These are phyloP conservation scores for Microdon myrmicae DNA, from an alignment of 2,888 invertebrate genomes.

Conservation along the genomic window DNA sequence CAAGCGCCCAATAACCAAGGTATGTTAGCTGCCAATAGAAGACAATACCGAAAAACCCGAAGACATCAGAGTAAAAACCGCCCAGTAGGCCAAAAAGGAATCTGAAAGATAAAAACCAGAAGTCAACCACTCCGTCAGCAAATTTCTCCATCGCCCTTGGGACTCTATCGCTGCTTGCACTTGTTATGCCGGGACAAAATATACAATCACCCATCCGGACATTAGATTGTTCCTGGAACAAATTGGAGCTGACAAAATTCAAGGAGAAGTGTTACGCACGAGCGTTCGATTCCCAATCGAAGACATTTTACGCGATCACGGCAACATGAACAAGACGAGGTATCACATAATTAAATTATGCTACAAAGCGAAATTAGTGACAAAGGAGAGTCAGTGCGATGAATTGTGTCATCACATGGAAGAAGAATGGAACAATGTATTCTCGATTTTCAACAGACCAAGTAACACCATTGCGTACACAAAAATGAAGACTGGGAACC, in stretches of 20 bases:
- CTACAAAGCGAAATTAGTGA: background rate
- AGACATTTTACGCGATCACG: constrained; percentile 11
- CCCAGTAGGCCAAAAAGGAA: background rate
- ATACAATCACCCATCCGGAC: too few relatives aligned
- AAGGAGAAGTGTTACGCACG: too few relatives aligned
- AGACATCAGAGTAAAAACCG: too few relatives aligned
- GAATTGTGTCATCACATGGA: too few relatives aligned
- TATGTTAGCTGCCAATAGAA: too few relatives aligned
- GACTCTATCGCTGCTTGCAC: background rate
- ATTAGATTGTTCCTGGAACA: too few relatives aligned
- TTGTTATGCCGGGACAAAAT: too few relatives aligned
- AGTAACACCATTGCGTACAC: background rate
- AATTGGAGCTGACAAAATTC: too few relatives aligned
- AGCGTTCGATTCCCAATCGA: constrained; percentile 2
- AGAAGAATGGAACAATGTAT: constrained; percentile 1
- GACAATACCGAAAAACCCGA: too few relatives aligned
- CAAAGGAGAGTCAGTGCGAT: constrained; percentile 5
- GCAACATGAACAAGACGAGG: constrained; percentile 3
- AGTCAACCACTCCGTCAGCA: background rate
- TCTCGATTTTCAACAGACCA: too few relatives aligned
- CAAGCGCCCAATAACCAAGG: background rate
- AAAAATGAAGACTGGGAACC: constrained; percentile 1
- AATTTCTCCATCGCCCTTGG: background rate
- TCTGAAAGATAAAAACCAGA: constrained; percentile 3
- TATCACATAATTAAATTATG: constrained; percentile 1